Evolutionary conservation across 2,113 vertebrate species (phyloP), one percentile per base, ranked within the genome.

Genomic region (Perca flavescens): DNA sequence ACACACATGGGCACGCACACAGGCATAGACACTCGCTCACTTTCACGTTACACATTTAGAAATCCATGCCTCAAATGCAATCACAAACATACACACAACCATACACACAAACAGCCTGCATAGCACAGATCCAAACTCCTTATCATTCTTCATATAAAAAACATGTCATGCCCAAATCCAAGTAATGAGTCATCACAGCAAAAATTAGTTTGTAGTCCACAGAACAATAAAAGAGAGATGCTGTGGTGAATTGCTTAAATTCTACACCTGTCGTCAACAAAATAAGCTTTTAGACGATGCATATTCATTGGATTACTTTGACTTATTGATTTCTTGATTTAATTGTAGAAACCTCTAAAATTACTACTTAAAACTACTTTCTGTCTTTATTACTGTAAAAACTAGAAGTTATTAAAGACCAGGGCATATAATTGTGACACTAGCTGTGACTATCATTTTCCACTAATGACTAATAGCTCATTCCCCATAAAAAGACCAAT

Each of bases 401-500:
- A 81, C 53, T 28, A 60, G 17, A 28, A 12, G 69, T 79, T 75
- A 31, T 66, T 74, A 60, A 79, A 84, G 58, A 85, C 19, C 43
- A 79, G 52, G 22, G 63, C 21, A 74, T 73, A 65, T 67, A 58
- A 76, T 66, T 79, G 19, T 68, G 49, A 76, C 10, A 75, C 9
- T 11, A 22, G 6, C 68, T 72, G 74, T 46, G 11, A 70, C 64
- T 50, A 57, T 77, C 58, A 71, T 31, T 86, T 58, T 58, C 46
- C 69, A 54, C 49, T 68, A 73, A 58, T 88, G 54, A 77, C 47
- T 75, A 75, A 68, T 57, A 53, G 73, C 63, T 77, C 31, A 74
- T 74, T 82, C 31, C 25, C 34, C 56, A 65, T 88, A 80, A 69
- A 65, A 83, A 66, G 43, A 80, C 43, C 58, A 70, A 80, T 67